Conservation (phyloP, 64 coral and sea anemone genomes). For the Cladopsammia gracilis region DNA sequence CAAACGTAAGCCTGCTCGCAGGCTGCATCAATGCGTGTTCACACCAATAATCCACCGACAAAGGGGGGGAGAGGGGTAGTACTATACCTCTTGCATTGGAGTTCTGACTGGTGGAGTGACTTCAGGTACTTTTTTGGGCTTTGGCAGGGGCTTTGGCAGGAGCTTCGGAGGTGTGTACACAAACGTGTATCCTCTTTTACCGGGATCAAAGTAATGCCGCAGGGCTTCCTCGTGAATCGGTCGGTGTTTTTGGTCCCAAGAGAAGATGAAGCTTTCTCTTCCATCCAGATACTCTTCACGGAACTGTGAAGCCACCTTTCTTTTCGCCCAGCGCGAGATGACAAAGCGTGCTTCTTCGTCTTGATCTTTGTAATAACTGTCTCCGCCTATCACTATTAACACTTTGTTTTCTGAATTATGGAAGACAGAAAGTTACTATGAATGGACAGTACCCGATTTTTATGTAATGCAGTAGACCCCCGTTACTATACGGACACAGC, state of each 20-base stretch:
- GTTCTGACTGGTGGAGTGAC: too few species aligned
- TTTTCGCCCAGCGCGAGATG: conserved; percentile 60
- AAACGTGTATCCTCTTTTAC: conserved; percentile 34
- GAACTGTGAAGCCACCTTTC: conserved; percentile 63
- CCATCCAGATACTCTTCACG: conserved; percentile 59
- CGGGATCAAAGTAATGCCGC: conserved; percentile 48
- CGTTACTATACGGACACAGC: too few species aligned
- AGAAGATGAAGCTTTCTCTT: conserved; percentile 73
- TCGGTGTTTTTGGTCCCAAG: conserved; percentile 74
- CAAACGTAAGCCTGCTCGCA: too few species aligned
- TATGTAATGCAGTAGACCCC: too few species aligned
- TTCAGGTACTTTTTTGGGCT: too few species aligned
- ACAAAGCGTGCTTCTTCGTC: conserved; percentile 45
- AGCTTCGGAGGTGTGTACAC: neutral
- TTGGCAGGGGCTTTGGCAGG: too few species aligned
- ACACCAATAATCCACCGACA: too few species aligned
- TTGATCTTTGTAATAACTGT: conserved; percentile 68
- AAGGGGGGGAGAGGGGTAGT: too few species aligned
- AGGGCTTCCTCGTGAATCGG: conserved; percentile 78
- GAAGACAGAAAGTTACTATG: neutral
- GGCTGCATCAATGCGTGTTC: too few species aligned
- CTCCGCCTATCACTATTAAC: conserved; percentile 80
- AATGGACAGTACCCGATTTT: too few species aligned
- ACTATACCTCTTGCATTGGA: too few species aligned
- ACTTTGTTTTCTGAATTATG: conserved; percentile 56